Evolutionary conservation across 2,888 invertebrate genomes (phyloP), one percentile per base, ranked within the genome.

Genomic region (Nomada fucata): DNA sequence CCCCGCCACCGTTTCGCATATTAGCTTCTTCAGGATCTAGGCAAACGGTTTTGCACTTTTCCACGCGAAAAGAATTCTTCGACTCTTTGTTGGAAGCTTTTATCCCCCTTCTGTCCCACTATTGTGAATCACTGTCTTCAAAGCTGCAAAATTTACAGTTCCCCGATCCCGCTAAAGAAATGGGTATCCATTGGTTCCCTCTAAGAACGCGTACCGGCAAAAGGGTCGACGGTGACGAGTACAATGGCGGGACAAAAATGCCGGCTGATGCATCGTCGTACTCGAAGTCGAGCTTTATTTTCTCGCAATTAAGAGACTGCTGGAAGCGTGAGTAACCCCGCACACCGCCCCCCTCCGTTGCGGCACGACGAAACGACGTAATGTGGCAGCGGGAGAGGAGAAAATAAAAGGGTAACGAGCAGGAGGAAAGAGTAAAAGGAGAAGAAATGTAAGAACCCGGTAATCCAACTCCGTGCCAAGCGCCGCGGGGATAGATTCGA

Each of bases 391-490:
- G 63, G 52, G 44, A 42, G 26, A 65, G 60, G 47, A 60, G 55
- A 71, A 68, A 79, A 42, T 61, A 61, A 59, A 68, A 57, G 69
- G 65, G 20, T 26, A 47, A 26, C 36, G 42, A 11, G 18, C 11
- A 1, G 26, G 29, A 42, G 26, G 29, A 53, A 60, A 69, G 26
- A 63, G 65, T 26, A 29, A 61, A 55, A 52, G 59, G 26, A 59
- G 59, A 60, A 59, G 71, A 63, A 59, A 76, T 78, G 69, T 76
- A 75, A 72, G 79, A 78, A 64, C 64, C 57, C 75, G 75, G 86
- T 89, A 87, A 89, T 90, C 83, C 83, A 88, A 89, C 86, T 89
- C 82, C 53, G 87, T 88, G 89, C 86, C 87, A 87, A 88, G 87
- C 88, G 88, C 87, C 88, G 85, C 86, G 83, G 86, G 88, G 87